A percentile compares a stretch with the other conserved stretches of the same genome.
phyloP scores from a whole-genome alignment of 2,888 invertebrate species.

The Epinotia demarniana region DNA sequence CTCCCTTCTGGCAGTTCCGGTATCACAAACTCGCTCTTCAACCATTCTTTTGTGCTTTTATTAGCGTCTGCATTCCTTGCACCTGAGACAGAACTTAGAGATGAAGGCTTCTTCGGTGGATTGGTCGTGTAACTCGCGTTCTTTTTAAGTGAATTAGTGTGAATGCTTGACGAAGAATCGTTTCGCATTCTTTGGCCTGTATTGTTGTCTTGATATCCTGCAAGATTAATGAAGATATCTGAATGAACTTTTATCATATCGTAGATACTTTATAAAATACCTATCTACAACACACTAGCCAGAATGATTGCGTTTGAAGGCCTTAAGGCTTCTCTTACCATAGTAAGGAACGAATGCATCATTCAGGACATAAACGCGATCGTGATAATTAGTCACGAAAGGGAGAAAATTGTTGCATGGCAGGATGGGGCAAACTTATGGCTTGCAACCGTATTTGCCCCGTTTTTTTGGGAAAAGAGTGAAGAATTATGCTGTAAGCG shows the following conservation, averaged over 20 bases:
- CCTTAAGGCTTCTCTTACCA: no score
- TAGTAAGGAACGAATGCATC: background rate
- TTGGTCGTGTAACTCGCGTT: conserved; percentile 53
- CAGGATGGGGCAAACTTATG: no score
- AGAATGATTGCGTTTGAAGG: no score
- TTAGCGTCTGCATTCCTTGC: conserved; percentile 46
- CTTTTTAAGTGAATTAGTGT: conserved; percentile 53
- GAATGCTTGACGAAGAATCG: conserved; percentile 37
- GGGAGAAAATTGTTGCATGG: no score
- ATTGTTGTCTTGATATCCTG: conserved; percentile 59
- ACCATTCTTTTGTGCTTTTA: conserved; percentile 59
- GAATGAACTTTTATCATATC: background rate
- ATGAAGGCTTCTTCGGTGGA: conserved; percentile 59
- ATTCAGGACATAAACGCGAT: no score
- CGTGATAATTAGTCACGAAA: no score
- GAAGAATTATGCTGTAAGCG: no score
- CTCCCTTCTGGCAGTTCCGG: conserved; percentile 90
- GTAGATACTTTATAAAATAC: no score
- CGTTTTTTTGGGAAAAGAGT: no score
- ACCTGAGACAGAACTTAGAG: conserved; percentile 60
- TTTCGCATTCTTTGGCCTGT: conserved; percentile 22
- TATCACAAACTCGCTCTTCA: conserved; percentile 86
- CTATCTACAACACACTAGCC: no score
- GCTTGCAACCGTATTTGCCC: no score
- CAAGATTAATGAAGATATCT: conserved; percentile 42